Evolutionary conservation across 2,113 vertebrate genomes (phyloP).

Genomic region (Cyprinodon variegatus): DNA sequence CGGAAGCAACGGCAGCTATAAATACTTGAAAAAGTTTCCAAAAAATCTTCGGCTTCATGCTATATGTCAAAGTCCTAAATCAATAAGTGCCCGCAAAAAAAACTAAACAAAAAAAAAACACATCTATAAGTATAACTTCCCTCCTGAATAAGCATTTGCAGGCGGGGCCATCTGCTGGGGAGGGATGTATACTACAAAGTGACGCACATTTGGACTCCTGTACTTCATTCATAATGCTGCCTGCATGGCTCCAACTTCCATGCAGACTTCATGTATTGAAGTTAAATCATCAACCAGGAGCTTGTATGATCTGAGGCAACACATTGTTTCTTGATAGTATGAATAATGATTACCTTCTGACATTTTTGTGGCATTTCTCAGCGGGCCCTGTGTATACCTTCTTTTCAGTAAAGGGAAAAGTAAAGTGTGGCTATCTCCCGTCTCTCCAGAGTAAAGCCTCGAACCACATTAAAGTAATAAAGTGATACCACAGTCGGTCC

Average conservation of each 20-base stretch:
- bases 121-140: constrained; percentile 10
- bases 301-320: constrained; percentile 19
- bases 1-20: constrained; percentile 68
- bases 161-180: constrained; percentile 83
- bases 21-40: constrained; percentile 69
- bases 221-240: constrained; percentile 67
- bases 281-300: constrained; percentile 21
- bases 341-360: neutral
- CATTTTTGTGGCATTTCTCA: neutral
- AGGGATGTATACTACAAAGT: constrained; percentile 72
- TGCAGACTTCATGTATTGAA: neutral
- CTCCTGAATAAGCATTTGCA: constrained; percentile 60
- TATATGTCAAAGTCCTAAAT: constrained; percentile 69
- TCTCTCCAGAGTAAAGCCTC: constrained; percentile 29
- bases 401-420: constrained; percentile 6
- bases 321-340: neutral
- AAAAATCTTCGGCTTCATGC: constrained; percentile 60
- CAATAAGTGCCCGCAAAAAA: constrained; percentile 18
- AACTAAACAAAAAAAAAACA: too few relatives aligned
- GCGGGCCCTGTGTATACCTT: neutral
- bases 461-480: constrained; percentile 59
- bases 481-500: constrained; percentile 54
- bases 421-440: constrained; percentile 2
- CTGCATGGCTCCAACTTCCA: constrained; percentile 26
- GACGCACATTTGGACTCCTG: constrained; percentile 43